A percentile compares a stretch with the other conserved stretches of the same genome.
These are phyloP conservation scores for Lagenorhynchus albirostris DNA, from an alignment of 2,113 vertebrate genomes.

Conservation along the genomic window DNA sequence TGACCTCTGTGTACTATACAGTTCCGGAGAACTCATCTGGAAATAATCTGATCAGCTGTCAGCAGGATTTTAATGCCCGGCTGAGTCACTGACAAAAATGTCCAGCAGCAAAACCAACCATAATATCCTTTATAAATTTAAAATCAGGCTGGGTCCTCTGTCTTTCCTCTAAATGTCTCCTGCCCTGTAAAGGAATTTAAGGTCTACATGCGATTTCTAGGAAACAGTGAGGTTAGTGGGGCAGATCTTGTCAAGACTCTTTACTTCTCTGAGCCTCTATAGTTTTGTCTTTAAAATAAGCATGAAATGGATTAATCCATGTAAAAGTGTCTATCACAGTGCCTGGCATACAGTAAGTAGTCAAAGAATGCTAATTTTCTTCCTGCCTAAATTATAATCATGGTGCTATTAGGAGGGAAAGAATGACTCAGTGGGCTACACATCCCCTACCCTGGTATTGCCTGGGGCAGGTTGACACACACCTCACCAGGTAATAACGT, in stretches of 20 bases:
- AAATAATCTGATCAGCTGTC: slow-evolving; percentile 38
- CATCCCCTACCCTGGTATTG: not conserved
- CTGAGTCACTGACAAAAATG: not conserved
- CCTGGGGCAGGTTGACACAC: not conserved
- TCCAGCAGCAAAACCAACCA: not conserved
- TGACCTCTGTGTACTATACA: not conserved
- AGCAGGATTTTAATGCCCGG: not conserved
- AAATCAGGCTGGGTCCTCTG: not conserved
- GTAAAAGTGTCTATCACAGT: not conserved
- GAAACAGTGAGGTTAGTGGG: not conserved
- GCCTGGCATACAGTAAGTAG: not conserved
- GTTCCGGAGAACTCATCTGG: slow-evolving; percentile 15
- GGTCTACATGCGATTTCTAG: not conserved
- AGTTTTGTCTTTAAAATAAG: not conserved
- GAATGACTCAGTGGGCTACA: not conserved
- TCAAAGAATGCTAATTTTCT: not conserved
- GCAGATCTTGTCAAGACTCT: not conserved
- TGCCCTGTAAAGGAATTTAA: not conserved
- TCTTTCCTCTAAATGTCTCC: not conserved
- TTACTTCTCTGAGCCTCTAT: not conserved
- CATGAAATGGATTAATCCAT: not conserved
- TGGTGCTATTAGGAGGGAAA: not conserved
- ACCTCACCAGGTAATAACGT: not conserved
- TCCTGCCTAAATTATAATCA: slow-evolving; percentile 6
- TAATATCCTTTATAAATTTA: not conserved